Base-by-base conservation (phyloP, 2,113 vertebrate species). In the Penelope pileata region DNA sequence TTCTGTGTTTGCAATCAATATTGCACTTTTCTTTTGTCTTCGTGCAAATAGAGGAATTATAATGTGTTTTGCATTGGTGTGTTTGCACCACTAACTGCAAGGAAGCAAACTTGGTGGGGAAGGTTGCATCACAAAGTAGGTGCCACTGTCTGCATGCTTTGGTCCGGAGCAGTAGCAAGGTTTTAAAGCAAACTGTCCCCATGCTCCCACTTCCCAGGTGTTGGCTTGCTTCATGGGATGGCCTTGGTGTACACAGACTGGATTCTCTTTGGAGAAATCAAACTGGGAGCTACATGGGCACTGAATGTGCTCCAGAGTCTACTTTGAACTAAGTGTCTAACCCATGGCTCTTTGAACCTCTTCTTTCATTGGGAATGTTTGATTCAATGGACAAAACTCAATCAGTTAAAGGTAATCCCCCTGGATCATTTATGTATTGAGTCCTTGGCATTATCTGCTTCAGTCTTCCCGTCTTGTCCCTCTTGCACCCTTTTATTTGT, bases 51-150 rank as follows among this genome's bases (percentile, higher is more conserved):
- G 42, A 50, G 38, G 22, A 75, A 45, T 29, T 59, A 16, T 8
- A 12, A 11, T 6, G 4, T 2, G 24, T 67, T 67, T 60, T 38
- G 24, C 17, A 42, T 1, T 21, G 36, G 24, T 23, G 14, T 7
- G 10, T 76, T 60, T 36, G 21, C 50, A 17, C 32, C 21, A 0
- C 14, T 27, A 10, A 1, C 30, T 34, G 54, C n/a, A 18, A 66
- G 45, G 67, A 54, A 42, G 50, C 42, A 63, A 59, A n/a, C 43
- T 32, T 16, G 47, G 7, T 51, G 54, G 60, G 12, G n/a, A 77
- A 50, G 26, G 6, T 16, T 64, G 42, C 43, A 5, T 86, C 2
- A 0, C 4, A 0, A 59, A 26, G 13, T 16, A 26, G 30, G 38
- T 58, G 51, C 83, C 76, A 30, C 4, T 48, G 59, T 53, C 30